Conservation (phyloP, 2,888 invertebrate species). For the Crepidodera aurea region DNA sequence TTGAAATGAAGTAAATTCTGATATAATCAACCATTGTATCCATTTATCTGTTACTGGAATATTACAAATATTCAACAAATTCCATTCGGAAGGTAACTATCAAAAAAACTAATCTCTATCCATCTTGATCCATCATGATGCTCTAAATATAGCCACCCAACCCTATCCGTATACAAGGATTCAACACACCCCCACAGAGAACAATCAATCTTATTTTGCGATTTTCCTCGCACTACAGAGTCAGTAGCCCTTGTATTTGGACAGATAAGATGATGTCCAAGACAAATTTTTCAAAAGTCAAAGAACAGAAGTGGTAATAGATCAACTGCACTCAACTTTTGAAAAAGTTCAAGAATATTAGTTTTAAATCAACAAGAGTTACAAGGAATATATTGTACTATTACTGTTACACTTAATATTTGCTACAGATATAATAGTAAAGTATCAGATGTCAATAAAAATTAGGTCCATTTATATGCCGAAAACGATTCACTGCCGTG, state of each 20-base stretch:
- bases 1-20: no score
- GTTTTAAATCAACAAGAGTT: no score
- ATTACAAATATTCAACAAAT: not conserved
- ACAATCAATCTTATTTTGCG: conserved; percentile 24
- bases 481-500: no score
- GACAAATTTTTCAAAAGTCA: conserved; percentile 21
- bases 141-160: conserved; percentile 12
- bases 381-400: no score
- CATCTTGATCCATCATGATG: conserved; percentile 23
- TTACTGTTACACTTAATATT: no score
- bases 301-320: conserved; percentile 31
- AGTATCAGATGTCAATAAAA: no score
- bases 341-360: no score
- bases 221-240: conserved; percentile 29
- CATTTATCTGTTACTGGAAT: not conserved
- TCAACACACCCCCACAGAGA: conserved; percentile 18
- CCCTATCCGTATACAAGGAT: conserved; percentile 4
- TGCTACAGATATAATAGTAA: no score
- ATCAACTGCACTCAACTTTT: not conserved
- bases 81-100: not conserved
- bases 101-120: conserved; percentile 3
- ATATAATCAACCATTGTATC: no score
- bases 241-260: conserved; percentile 46
- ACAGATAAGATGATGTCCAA: conserved; percentile 43
- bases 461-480: no score